phyloP scores from a whole-genome alignment of 92 coral and sea anemone species.

The Nematostella vectensis region DNA sequence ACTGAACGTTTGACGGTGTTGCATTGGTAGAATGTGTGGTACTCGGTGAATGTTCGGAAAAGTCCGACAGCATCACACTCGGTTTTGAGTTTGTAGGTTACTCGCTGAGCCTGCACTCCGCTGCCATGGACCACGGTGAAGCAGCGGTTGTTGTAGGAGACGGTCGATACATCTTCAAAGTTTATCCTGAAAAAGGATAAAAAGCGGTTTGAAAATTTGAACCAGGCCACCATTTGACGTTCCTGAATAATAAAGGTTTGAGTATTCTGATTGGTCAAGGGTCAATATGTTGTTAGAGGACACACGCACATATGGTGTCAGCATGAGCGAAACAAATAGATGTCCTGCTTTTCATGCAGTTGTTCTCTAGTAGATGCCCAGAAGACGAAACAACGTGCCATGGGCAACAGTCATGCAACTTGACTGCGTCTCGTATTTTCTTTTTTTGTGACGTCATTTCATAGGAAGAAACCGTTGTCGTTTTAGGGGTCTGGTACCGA shows the following conservation, averaged over 20 bases:
- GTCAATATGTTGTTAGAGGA: no score
- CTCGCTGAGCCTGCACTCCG: slow-evolving; percentile 72
- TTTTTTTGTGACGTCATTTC: no score
- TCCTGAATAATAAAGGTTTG: background rate
- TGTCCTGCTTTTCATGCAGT: no score
- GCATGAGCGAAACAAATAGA: no score
- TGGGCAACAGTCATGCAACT: no score
- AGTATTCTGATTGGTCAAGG: slow-evolving; percentile 3
- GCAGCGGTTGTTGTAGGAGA: slow-evolving; percentile 86
- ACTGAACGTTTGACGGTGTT: slow-evolving; percentile 93
- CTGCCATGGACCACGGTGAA: slow-evolving; percentile 92
- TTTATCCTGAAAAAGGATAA: slow-evolving; percentile 47
- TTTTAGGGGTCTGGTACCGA: no score
- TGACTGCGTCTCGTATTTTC: no score
- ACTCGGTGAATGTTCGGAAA: slow-evolving; percentile 96
- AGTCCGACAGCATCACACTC: slow-evolving; percentile 80
- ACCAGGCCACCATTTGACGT: background rate
- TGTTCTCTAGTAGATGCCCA: no score
- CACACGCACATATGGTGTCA: no score
- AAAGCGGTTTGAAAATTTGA: background rate
- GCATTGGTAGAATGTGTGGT: slow-evolving; percentile 97
- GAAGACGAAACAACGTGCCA: no score
- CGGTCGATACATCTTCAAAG: slow-evolving; percentile 97
- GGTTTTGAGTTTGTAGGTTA: slow-evolving; percentile 87
- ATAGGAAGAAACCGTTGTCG: no score